phyloP scores from a whole-genome alignment of 2,888 invertebrate genomes.

The Drosophila tripunctata region DNA sequence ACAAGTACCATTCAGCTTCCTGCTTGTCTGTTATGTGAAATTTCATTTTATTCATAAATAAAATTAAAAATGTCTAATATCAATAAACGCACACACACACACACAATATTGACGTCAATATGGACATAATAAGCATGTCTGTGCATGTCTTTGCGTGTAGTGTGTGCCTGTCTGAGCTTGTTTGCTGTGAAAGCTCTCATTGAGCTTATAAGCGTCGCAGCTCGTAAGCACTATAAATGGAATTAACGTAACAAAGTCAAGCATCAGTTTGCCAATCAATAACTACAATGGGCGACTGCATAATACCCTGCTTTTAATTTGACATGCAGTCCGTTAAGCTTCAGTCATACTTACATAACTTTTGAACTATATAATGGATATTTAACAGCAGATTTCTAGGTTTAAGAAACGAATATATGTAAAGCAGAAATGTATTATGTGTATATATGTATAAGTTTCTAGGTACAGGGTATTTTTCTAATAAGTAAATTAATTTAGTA shows the following conservation, averaged over 20 bases:
- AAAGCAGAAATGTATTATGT: too few relatives aligned
- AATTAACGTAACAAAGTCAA: conserved; percentile 2
- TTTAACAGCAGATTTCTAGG: too few relatives aligned
- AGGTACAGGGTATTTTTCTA: neutral
- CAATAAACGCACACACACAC: conserved; percentile 1
- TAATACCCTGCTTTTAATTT: neutral
- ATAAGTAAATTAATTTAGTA: neutral
- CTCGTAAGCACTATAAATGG: neutral
- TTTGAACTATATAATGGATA: too few relatives aligned
- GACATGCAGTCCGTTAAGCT: too few relatives aligned
- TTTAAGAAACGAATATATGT: too few relatives aligned
- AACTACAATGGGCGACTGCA: neutral
- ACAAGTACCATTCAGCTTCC: neutral
- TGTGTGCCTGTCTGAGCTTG: conserved; percentile 4
- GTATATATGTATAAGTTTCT: too few relatives aligned
- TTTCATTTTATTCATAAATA: neutral
- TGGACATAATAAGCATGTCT: too few relatives aligned
- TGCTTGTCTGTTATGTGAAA: too few relatives aligned
- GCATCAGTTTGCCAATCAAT: neutral
- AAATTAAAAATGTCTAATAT: neutral
- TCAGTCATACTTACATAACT: too few relatives aligned
- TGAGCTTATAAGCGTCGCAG: neutral
- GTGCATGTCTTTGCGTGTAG: conserved; percentile 5
- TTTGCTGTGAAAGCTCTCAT: conserved; percentile 2
- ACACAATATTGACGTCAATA: neutral